Evolutionary conservation across 2,888 invertebrate species (phyloP), one percentile per base, ranked within the genome.

Genomic region (Elaeidobius kamerunicus): DNA sequence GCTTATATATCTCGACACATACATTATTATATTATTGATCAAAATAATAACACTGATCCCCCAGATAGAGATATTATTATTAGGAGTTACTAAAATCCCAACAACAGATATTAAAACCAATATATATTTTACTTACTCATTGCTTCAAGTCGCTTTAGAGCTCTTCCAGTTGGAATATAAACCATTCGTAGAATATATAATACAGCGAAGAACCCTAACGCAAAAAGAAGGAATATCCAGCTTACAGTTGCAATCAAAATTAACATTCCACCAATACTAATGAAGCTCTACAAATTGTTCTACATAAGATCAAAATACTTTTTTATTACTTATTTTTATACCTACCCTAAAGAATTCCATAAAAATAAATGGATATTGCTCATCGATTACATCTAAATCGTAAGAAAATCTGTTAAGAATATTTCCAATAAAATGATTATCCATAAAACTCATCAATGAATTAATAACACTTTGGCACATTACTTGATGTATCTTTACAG

Each of bases 91-190:
- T n/a, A n/a, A n/a, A n/a, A n/a, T n/a, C n/a, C n/a, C n/a, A n/a
- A n/a, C n/a, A n/a, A n/a, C n/a, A n/a, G n/a, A n/a, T n/a, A n/a
- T n/a, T n/a, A n/a, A n/a, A n/a, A n/a, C n/a, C 1, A 2, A n/a
- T 47, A 27, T 19, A 19, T 17, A 30, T 20, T 18, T 14, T 41
- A 73, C 78, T 77, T 63, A 84, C 84, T 82, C 20, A 81, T 77
- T 58, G 84, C 82, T 66, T 86, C 85, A 1, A 86, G 75, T 63
- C 84, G 72, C 72, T 83, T 90, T 39, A 91, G 72, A 63, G 85
- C 86, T 15, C 89, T 72, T 11, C 88, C 86, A n/a, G 88, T 86
- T 27, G 77, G 70, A n/a, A 91, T 73, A 72, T 87, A 90, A 61
- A 85, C 76, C 2, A 76, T 72, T 16, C 90, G 69, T 7, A 89